Conservation (phyloP, 2,888 invertebrate species). For the Agrotis puta region DNA sequence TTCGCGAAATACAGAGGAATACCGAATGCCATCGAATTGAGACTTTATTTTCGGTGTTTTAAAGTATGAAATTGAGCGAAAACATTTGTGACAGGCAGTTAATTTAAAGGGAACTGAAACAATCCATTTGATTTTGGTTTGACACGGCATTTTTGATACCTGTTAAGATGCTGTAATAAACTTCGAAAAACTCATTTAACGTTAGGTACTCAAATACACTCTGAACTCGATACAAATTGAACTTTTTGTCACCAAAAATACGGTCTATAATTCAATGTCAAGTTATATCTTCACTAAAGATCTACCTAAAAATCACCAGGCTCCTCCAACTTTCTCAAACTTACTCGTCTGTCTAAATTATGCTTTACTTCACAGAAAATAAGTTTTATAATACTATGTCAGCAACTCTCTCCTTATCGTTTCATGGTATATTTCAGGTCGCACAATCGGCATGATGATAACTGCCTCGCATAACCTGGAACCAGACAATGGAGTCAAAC, state of each 20-base stretch:
- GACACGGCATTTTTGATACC: neutral
- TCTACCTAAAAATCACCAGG: neutral
- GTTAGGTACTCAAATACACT: too few relatives aligned
- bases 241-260: neutral
- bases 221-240: neutral
- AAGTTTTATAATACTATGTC: neutral
- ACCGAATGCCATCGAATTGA: neutral
- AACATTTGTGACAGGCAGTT: neutral
- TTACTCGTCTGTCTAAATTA: too few relatives aligned
- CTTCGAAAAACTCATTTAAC: too few relatives aligned
- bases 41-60: conserved; percentile 3
- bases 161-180: neutral
- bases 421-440: conserved; percentile 79
- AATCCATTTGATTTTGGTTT: neutral
- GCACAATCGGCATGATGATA: conserved; percentile 98
- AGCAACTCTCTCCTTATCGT: neutral
- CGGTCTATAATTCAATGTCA: neutral
- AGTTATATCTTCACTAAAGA: neutral
- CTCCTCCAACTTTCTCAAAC: neutral
- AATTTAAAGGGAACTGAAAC: neutral
- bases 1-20: neutral
- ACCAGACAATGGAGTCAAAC: conserved; percentile 98
- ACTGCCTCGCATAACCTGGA: conserved; percentile 99
- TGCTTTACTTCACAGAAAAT: neutral
- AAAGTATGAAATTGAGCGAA: too few relatives aligned